These are phyloP conservation scores for Halcyon leucocephala DNA, from an alignment of 2,797 vertebrate species.

Conservation along the genomic window DNA sequence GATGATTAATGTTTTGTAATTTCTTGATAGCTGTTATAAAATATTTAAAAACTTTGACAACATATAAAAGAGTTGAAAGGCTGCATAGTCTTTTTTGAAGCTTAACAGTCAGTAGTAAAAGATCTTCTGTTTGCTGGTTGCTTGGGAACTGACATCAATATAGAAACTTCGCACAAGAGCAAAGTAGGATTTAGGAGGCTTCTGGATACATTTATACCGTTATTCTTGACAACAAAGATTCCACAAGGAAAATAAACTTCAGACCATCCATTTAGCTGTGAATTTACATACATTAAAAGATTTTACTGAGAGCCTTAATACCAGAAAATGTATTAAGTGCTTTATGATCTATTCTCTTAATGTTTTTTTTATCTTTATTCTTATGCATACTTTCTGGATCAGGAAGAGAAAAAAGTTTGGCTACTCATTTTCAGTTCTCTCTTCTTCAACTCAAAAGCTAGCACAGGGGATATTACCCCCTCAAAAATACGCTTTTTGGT, in stretches of 20 bases:
- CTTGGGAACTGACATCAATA: background rate
- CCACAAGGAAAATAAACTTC: background rate
- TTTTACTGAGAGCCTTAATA: background rate
- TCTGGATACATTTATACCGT: background rate
- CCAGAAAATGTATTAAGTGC: background rate
- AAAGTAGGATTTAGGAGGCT: background rate
- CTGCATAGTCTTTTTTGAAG: background rate
- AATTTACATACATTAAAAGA: background rate
- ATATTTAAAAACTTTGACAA: background rate
- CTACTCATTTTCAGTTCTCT: background rate
- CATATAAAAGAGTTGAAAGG: background rate
- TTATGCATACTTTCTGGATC: background rate
- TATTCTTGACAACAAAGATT: background rate
- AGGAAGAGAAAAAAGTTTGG: background rate
- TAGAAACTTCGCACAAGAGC: background rate
- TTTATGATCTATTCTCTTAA: background rate
- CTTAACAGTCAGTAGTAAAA: background rate
- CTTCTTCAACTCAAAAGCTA: background rate
- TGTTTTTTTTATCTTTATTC: background rate
- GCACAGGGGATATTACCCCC: background rate
- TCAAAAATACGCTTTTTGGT: background rate
- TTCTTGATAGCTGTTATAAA: slow-evolving; percentile 3
- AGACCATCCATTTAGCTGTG: background rate
- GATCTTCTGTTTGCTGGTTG: background rate
- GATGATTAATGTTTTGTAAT: background rate